These are phyloP conservation scores for Zonotrichia leucophrys DNA, from an alignment of 2,113 vertebrate genomes.

Conservation along the genomic window DNA sequence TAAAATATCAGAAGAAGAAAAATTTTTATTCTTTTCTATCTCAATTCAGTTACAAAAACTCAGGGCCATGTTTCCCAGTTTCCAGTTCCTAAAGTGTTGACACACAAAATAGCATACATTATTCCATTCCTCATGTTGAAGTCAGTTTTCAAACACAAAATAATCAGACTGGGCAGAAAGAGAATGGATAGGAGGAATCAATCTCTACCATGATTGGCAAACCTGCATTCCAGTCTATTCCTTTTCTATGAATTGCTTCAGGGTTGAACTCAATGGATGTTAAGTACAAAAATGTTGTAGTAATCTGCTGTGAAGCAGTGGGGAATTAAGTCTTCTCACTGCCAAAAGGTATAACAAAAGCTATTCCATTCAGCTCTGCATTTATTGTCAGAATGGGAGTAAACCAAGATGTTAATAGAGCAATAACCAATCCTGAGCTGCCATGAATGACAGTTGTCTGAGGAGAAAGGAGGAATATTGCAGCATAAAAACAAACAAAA, in stretches of 20 bases:
- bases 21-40: background rate
- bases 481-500: background rate
- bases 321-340: background rate
- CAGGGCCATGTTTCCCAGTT: background rate
- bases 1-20: background rate
- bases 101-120: background rate
- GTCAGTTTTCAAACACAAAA: background rate
- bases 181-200: background rate
- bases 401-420: background rate
- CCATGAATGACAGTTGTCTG: accelerated
- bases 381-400: background rate
- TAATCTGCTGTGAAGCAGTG: background rate
- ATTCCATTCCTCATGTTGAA: background rate
- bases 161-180: background rate
- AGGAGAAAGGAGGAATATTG: background rate
- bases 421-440: background rate
- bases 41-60: background rate
- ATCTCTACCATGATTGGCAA: background rate
- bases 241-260: background rate
- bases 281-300: background rate
- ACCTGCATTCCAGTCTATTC: background rate
- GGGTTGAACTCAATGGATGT: background rate
- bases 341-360: background rate
- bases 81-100: background rate
- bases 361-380: background rate